Percentiles rank a stretch among this genome's conserved stretches.
phyloP scores from a whole-genome alignment of 2,113 vertebrate genomes.

The Pan paniscus region DNA sequence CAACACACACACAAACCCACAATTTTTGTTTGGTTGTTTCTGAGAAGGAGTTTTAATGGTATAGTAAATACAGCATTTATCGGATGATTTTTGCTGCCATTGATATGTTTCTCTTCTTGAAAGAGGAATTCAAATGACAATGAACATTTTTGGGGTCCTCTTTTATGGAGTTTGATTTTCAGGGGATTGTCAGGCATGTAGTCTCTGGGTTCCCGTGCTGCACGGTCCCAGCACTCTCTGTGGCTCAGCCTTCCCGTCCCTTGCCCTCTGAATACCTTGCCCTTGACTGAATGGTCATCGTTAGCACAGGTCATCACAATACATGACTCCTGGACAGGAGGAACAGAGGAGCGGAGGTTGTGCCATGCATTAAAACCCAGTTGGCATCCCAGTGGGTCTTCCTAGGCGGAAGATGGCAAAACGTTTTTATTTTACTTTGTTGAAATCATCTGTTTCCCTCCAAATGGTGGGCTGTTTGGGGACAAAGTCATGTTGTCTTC shows the following conservation, averaged over 20 bases:
- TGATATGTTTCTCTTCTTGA: background rate
- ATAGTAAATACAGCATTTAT: background rate
- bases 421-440: background rate
- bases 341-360: rapidly evolving
- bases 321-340: background rate
- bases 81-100: background rate
- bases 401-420: background rate
- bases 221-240: background rate
- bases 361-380: background rate
- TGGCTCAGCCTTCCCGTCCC: background rate
- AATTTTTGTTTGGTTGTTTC: background rate
- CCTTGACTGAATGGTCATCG: background rate
- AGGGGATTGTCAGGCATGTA: background rate
- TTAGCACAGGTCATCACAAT: too few relatives aligned
- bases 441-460: background rate
- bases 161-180: background rate
- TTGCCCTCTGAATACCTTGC: background rate
- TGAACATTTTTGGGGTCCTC: background rate
- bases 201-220: background rate
- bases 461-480: background rate
- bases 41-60: background rate
- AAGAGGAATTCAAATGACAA: background rate
- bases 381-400: background rate
- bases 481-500: background rate
- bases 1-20: background rate